Evolutionary conservation across 1,140 invertebrate genomes (phyloP).

Genomic region (Nilaparvata lugens): DNA sequence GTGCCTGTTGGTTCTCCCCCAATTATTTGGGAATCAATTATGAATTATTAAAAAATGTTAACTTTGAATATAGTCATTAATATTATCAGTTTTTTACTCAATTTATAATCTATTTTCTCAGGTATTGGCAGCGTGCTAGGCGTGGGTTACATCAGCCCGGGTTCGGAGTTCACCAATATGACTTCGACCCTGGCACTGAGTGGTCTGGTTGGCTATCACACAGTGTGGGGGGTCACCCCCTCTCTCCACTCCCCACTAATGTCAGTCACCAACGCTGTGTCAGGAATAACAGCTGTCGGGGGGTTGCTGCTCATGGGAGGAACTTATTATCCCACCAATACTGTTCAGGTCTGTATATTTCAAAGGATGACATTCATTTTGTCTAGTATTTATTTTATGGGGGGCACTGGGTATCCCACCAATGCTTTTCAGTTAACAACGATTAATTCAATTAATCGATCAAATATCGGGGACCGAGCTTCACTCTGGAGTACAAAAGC

Average conservation of each 20-base stretch:
- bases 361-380: background rate
- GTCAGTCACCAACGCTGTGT: conserved; percentile 89
- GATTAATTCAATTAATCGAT: too few species aligned
- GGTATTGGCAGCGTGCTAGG: conserved; percentile 58
- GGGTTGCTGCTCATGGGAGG: conserved; percentile 75
- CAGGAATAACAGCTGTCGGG: conserved; percentile 83
- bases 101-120: conserved; percentile 32
- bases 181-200: conserved; percentile 73
- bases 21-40: too few species aligned
- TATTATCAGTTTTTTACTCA: too few species aligned
- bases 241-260: conserved; percentile 86
- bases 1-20: too few species aligned
- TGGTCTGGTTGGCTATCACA: conserved; percentile 81
- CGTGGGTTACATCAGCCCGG: conserved; percentile 67
- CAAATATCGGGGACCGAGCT: too few species aligned
- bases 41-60: too few species aligned
- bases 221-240: conserved; percentile 86
- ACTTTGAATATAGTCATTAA: too few species aligned
- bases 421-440: too few species aligned
- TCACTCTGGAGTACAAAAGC: too few species aligned
- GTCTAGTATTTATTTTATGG: too few species aligned
- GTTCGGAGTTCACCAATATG: conserved; percentile 77
- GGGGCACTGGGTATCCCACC: too few species aligned
- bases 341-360: conserved; percentile 45
- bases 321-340: conserved; percentile 59